Conservation (phyloP, 1,140 invertebrate species). For the Himalopsyche phryganea region DNA sequence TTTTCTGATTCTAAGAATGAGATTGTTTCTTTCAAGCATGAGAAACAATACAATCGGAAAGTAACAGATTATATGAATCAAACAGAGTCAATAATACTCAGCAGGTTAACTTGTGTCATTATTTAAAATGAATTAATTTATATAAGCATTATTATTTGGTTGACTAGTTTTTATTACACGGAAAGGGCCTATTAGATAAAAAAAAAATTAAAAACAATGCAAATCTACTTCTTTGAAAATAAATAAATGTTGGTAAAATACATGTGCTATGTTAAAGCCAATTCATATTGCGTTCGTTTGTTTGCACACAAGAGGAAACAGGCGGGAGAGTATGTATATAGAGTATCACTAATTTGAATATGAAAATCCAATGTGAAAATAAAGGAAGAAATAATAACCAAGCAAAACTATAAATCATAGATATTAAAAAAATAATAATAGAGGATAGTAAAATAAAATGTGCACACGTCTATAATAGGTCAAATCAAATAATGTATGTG, state of each 20-base stretch:
- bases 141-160: too few species aligned
- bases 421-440: not conserved
- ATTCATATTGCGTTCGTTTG: conserved; percentile 17
- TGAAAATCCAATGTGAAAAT: not conserved
- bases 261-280: conserved; percentile 22
- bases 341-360: not conserved
- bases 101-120: too few species aligned
- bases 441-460: not conserved
- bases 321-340: conserved; percentile 16
- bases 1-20: too few species aligned
- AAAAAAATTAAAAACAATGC: not conserved
- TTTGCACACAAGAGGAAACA: conserved; percentile 2
- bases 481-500: not conserved
- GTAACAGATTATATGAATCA: too few species aligned
- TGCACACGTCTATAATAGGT: not conserved
- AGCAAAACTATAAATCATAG: not conserved
- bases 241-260: conserved; percentile 1
- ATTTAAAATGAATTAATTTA: too few species aligned
- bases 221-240: conserved; percentile 5
- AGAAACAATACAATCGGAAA: too few species aligned
- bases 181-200: too few species aligned
- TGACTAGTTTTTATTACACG: too few species aligned
- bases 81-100: too few species aligned
- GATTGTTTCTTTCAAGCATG: too few species aligned
- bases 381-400: not conserved